Base-by-base conservation (phyloP, 2,113 vertebrate genomes). In the Notiomystis cincta region DNA sequence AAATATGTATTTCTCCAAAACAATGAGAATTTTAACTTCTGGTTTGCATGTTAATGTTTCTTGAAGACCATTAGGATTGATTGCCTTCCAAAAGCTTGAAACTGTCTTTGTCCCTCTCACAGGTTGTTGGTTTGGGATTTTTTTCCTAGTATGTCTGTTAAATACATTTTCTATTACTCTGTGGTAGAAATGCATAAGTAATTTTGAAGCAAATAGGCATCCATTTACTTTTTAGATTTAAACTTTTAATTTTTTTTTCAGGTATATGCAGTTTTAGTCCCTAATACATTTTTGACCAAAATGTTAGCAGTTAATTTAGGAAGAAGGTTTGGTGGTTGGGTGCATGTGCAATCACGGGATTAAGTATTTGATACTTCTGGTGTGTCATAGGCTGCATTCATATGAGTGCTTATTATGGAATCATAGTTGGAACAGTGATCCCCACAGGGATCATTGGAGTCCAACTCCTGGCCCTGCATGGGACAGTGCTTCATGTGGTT, bases 21-120 rank as follows among this genome's bases (percentile, higher is more conserved):
- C n/a, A 62, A 18, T 15, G 30, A 44, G 15, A 15, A 7, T 77
- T 78, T 79, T 53, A 60, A 70, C 2, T 1, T 51, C 15, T 54
- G 10, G 7, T 9, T 61, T 70, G 78, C 25, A 11, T 54, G 33
- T 48, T 53, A 60, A 24, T 70, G 20, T 80, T 90, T 85, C 22
- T 80, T 38, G 24, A 66, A 67, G 67, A 22, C 22, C 8, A 0
- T 73, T 75, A 44, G 48, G 22, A 51, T 57, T 50, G 11, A 53
- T 82, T 22, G 12, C 38, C 22, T 62, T 85, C 61, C 37, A 75
- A 37, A 83, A 47, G 8, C 35, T 81, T 84, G 22, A 48, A 89
- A 75, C 5, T 0, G 0, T 35, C 31, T 77, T 71, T 69, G n/a
- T 70, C n/a, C 21, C 10, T 48, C 69, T 72, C 54, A 13, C 15